Percentiles rank a stretch among this genome's conserved stretches.
Conservation (phyloP, 2,797 vertebrate genomes). For the Fratercula arctica region DNA sequence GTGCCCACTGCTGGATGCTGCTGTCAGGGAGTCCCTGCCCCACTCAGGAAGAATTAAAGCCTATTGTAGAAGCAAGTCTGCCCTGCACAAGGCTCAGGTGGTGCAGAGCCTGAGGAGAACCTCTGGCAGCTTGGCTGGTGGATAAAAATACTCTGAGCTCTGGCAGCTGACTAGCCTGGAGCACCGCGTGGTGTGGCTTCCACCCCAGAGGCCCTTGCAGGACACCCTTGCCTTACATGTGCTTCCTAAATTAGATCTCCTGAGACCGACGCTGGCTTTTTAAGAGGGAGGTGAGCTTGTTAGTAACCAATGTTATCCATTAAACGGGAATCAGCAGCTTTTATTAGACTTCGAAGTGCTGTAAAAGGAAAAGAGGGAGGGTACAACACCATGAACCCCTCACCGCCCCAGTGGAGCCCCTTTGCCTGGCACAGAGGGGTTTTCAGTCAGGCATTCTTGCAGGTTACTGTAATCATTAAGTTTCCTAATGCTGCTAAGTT, state of each 20-base stretch:
- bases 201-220: neutral
- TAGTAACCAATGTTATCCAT: neutral
- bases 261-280: neutral
- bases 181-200: neutral
- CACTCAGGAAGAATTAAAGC: neutral
- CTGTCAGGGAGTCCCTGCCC: neutral
- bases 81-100: neutral
- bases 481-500: neutral
- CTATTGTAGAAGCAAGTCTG: neutral
- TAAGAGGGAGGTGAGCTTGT: slow-evolving; percentile 19
- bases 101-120: neutral
- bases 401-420: neutral
- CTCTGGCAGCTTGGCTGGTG: neutral
- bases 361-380: neutral
- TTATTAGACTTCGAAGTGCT: neutral
- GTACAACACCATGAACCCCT: neutral
- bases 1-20: neutral
- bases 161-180: neutral
- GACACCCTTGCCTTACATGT: neutral
- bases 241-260: slow-evolving; percentile 45
- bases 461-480: neutral
- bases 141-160: neutral
- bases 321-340: neutral
- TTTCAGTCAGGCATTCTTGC: neutral
- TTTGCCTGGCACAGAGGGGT: neutral